Conservation (phyloP, 2,113 vertebrate genomes). For the Istiophorus platypterus region DNA sequence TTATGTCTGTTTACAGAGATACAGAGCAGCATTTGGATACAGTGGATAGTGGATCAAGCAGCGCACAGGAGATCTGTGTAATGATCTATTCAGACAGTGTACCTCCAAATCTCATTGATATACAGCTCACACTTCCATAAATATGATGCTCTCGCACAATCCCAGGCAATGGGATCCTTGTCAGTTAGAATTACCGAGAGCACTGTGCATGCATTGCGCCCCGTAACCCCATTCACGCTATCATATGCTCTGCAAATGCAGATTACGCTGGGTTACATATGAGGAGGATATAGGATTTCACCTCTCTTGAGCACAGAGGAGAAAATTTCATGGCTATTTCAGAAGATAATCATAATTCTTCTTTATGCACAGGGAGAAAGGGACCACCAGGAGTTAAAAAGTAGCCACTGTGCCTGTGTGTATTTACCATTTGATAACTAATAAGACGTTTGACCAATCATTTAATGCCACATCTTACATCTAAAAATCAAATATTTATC, state of each 20-base stretch:
- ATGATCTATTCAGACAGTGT: constrained; percentile 59
- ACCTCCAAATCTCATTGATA: constrained; percentile 60
- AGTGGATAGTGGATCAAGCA: constrained; percentile 37
- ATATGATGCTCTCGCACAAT: constrained; percentile 67
- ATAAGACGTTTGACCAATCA: constrained; percentile 27
- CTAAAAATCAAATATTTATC: constrained; percentile 14
- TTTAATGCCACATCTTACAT: constrained; percentile 17
- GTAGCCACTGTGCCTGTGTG: neutral
- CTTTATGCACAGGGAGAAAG: constrained; percentile 10
- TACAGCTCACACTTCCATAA: constrained; percentile 64
- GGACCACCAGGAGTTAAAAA: constrained; percentile 23
- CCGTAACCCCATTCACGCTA: constrained; percentile 52
- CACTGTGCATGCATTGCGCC: constrained; percentile 39
- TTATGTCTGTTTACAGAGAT: constrained; percentile 50
- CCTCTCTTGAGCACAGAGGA: constrained; percentile 37
- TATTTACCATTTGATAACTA: constrained; percentile 13
- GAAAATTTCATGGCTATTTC: constrained; percentile 42
- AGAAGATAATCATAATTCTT: constrained; percentile 46
- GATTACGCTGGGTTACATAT: constrained; percentile 53
- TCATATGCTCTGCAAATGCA: constrained; percentile 43
- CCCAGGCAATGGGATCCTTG: constrained; percentile 54
- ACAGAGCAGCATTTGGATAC: constrained; percentile 13
- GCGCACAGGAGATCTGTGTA: constrained; percentile 29
- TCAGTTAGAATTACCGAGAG: constrained; percentile 66
- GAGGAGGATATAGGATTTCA: constrained; percentile 55